A percentile compares a stretch with the other conserved stretches of the same genome.
Evolutionary conservation across 1,140 invertebrate genomes (phyloP).

Genomic region (Aphaenogaster rudis): DNA sequence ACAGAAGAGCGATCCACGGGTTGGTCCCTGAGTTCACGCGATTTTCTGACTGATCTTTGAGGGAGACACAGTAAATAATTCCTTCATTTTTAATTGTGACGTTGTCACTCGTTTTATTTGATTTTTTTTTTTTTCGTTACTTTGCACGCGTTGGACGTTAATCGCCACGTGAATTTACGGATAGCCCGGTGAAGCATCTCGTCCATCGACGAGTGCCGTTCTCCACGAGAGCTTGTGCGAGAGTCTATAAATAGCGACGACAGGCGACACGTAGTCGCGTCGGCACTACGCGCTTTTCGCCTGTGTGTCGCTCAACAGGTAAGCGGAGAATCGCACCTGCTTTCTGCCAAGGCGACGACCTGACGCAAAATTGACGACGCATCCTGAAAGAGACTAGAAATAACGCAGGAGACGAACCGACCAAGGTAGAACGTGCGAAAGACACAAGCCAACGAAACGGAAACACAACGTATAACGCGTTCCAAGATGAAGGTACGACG

Average conservation of each 20-base stretch:
- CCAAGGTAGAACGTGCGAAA: not conserved
- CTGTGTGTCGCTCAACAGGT: conserved; percentile 45
- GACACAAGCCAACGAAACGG: conserved; percentile 22
- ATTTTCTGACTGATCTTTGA: not conserved
- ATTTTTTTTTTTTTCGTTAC: not conserved
- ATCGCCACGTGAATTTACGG: conserved; percentile 2
- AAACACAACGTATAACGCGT: conserved; percentile 5
- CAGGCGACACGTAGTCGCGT: conserved; percentile 37
- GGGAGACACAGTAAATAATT: not conserved
- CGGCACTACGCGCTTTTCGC: not conserved
- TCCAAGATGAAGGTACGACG: not conserved
- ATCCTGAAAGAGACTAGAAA: not conserved
- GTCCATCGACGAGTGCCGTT: conserved; percentile 23
- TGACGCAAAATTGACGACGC: conserved; percentile 33
- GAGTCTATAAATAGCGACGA: conserved; percentile 45
- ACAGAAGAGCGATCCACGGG: not conserved
- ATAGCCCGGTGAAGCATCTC: not conserved
- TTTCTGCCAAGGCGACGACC: not conserved
- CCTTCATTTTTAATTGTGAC: not conserved
- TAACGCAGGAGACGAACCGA: not conserved
- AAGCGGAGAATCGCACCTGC: conserved; percentile 35
- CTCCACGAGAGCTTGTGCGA: conserved; percentile 20
- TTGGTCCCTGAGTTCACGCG: not conserved
- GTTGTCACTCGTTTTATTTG: not conserved
- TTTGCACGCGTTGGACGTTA: not conserved